These are phyloP conservation scores for Pachyuromys duprasi DNA, from an alignment of 2,797 vertebrate species.

Conservation along the genomic window DNA sequence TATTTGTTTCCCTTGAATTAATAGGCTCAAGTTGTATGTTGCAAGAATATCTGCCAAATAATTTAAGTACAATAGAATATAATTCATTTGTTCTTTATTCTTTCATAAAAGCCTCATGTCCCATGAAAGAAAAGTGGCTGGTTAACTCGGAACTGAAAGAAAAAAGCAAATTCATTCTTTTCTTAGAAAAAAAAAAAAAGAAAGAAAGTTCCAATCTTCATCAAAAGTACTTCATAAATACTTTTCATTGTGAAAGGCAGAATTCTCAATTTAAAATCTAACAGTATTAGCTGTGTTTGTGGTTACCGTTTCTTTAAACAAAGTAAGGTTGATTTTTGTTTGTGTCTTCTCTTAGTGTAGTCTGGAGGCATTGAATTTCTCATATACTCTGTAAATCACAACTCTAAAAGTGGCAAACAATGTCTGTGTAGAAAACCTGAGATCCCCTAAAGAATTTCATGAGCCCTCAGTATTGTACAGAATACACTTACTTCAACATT, in stretches of 20 bases:
- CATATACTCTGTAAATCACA: neutral
- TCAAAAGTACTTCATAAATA: neutral
- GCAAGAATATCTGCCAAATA: neutral
- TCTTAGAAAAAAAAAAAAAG: neutral
- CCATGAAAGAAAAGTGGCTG: neutral
- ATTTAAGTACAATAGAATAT: neutral
- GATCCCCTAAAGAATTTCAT: neutral
- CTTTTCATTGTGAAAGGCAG: neutral
- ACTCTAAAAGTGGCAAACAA: neutral
- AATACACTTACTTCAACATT: neutral
- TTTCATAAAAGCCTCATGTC: neutral
- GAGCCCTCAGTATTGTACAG: fast-evolving
- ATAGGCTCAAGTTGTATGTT: neutral
- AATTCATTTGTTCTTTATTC: neutral
- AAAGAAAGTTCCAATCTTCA: neutral
- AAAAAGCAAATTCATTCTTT: neutral
- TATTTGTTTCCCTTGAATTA: neutral
- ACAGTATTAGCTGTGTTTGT: neutral
- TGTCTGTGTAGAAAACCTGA: neutral
- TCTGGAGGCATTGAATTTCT: neutral
- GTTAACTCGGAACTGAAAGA: neutral
- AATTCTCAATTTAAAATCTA: neutral
- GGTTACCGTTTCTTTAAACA: neutral
- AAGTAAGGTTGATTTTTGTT: neutral
- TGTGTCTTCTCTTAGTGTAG: neutral